Evolutionary conservation across 37 sponge, comb jelly and placozoan species (phyloP).

Genomic region (Mnemiopsis leidyi): DNA sequence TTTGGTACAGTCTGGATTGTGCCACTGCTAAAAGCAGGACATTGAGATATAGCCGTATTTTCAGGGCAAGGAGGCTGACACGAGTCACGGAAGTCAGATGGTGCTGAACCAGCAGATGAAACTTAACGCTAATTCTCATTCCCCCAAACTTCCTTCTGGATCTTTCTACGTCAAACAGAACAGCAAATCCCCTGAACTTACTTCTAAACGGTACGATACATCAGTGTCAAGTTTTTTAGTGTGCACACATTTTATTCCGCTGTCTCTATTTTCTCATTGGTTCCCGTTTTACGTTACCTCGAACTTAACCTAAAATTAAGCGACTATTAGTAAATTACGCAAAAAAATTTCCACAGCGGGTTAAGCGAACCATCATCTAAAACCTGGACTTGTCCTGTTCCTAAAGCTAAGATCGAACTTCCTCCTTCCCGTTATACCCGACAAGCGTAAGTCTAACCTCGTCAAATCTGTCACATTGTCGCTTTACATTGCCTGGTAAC

Average conservation of each 20-base stretch:
- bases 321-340: too few species aligned
- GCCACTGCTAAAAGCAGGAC: too few species aligned
- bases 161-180: neutral
- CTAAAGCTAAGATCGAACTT: constrained; percentile 56
- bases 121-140: constrained; percentile 52
- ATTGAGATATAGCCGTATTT: neutral
- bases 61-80: neutral
- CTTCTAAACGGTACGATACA: neutral
- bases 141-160: constrained; percentile 18
- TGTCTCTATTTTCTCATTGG: too few species aligned
- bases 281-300: too few species aligned
- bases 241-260: too few species aligned
- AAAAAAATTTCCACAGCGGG: neutral
- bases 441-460: neutral
- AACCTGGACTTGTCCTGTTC: neutral
- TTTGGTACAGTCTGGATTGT: too few species aligned
- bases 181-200: neutral
- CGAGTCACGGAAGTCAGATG: constrained; percentile 31
- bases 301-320: too few species aligned
- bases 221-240: too few species aligned
- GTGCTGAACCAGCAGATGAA: constrained; percentile 36
- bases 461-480: too few species aligned
- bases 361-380: neutral
- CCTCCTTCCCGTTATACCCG: neutral
- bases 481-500: too few species aligned